Conservation (phyloP, 2,797 vertebrate species). For the Hippoglossus hippoglossus region DNA sequence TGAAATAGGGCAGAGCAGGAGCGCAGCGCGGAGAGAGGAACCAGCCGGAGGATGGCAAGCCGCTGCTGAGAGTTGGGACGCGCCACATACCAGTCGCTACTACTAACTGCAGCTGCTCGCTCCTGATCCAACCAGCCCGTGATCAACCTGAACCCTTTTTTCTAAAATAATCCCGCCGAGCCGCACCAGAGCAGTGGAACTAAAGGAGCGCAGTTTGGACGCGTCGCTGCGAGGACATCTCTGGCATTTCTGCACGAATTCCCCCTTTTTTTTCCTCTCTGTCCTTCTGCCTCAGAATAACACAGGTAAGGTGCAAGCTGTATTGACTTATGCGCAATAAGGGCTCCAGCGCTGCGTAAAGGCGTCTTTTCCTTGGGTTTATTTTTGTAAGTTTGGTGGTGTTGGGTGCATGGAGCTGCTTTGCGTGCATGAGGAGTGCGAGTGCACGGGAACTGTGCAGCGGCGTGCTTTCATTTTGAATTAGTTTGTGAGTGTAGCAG, state of each 20-base stretch:
- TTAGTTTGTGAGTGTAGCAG: constrained; percentile 56
- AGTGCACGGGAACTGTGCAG: constrained; percentile 29
- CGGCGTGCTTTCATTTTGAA: constrained; percentile 39
- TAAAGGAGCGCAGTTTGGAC: constrained; percentile 68
- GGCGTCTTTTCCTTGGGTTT: neutral
- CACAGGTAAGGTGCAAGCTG: constrained; percentile 76
- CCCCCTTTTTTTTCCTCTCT: neutral
- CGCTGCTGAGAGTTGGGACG: constrained; percentile 72
- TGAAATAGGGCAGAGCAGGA: constrained; percentile 90
- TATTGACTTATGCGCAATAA: neutral
- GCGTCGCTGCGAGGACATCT: constrained; percentile 57
- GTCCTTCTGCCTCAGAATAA: constrained; percentile 64
- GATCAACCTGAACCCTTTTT: constrained; percentile 36
- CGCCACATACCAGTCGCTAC: constrained; percentile 35
- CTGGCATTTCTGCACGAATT: constrained; percentile 57
- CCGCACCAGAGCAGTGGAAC: constrained; percentile 59
- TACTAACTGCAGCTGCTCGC: constrained; percentile 19
- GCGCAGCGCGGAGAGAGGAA: constrained; percentile 71
- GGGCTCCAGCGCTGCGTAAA: neutral
- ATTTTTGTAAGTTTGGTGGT: constrained; percentile 51
- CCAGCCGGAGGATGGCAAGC: constrained; percentile 75
- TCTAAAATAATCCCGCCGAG: constrained; percentile 4
- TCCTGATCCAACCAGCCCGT: constrained; percentile 25
- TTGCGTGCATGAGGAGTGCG: constrained; percentile 3
- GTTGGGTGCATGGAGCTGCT: constrained; percentile 16